Percentiles rank a stretch among this genome's conserved stretches.
phyloP scores from a whole-genome alignment of 2,888 invertebrate genomes.

The Eurois occulta region DNA sequence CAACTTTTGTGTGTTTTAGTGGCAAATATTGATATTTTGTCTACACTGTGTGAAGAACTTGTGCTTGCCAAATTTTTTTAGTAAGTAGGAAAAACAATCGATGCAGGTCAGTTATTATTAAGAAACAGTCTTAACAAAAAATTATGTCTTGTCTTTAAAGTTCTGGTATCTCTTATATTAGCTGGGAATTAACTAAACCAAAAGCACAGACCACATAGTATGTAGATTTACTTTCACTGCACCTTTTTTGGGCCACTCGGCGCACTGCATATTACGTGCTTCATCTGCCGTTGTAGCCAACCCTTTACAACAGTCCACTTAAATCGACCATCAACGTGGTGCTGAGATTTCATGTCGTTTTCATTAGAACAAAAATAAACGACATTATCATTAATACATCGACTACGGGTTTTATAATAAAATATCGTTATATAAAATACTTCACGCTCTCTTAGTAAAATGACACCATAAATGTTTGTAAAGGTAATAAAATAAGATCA shows the following conservation, averaged over 20 bases:
- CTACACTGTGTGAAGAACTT: slow-evolving; percentile 24
- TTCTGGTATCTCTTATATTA: background rate
- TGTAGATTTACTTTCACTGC: background rate
- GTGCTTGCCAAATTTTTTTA: slow-evolving; percentile 41
- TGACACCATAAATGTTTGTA: slow-evolving; percentile 21
- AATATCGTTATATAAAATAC: background rate
- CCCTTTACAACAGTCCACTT: background rate
- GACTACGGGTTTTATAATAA: slow-evolving; percentile 26
- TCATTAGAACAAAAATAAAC: background rate
- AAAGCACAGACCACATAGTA: background rate
- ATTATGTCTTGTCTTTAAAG: background rate
- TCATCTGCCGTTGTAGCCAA: background rate
- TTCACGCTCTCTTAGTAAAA: slow-evolving; percentile 49
- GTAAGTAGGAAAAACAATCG: slow-evolving; percentile 1
- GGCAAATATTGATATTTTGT: slow-evolving; percentile 27
- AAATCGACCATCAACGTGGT: background rate
- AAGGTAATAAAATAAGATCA: slow-evolving; percentile 30
- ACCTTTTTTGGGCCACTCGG: background rate
- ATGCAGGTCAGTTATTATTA: slow-evolving; percentile 16
- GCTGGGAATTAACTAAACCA: background rate
- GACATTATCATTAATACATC: background rate
- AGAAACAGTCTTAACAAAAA: background rate
- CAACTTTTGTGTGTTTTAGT: slow-evolving; percentile 12
- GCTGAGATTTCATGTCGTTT: background rate
- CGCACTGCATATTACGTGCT: background rate